Conservation (phyloP, 2,888 invertebrate genomes). For the Bibio marci region DNA sequence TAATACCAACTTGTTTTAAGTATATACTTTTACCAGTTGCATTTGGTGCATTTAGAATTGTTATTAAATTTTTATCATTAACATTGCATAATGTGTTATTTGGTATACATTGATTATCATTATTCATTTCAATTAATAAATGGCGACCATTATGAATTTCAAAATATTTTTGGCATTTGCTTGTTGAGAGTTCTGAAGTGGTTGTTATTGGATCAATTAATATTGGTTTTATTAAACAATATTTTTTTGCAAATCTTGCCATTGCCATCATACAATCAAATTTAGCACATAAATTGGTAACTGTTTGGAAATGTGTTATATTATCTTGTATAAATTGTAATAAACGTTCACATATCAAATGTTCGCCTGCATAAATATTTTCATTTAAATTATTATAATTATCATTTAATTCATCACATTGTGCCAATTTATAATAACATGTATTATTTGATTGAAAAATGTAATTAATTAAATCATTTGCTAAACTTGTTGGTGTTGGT, state of each 20-base stretch:
- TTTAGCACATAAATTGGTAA: constrained; percentile 37
- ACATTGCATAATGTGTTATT: constrained; percentile 45
- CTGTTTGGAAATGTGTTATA: constrained; percentile 37
- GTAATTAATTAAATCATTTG: background rate
- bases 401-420: constrained; percentile 47
- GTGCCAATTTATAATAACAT: constrained; percentile 26
- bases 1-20: constrained; percentile 66
- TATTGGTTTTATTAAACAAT: constrained; percentile 22
- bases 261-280: constrained; percentile 27
- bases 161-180: constrained; percentile 15
- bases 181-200: no score
- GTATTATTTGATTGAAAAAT: constrained; percentile 19
- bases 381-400: constrained; percentile 61
- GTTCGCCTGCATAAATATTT: constrained; percentile 66
- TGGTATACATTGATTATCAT: constrained; percentile 8
- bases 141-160: constrained; percentile 20
- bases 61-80: constrained; percentile 38
- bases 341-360: constrained; percentile 52
- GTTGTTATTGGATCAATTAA: no score
- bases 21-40: constrained; percentile 86
- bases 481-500: no score
- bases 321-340: constrained; percentile 43
- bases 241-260: constrained; percentile 22
- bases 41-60: constrained; percentile 78
- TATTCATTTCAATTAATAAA: constrained; percentile 8